These are phyloP conservation scores for Eupithecia tripunctaria DNA, from an alignment of 2,888 invertebrate genomes.

Conservation along the genomic window DNA sequence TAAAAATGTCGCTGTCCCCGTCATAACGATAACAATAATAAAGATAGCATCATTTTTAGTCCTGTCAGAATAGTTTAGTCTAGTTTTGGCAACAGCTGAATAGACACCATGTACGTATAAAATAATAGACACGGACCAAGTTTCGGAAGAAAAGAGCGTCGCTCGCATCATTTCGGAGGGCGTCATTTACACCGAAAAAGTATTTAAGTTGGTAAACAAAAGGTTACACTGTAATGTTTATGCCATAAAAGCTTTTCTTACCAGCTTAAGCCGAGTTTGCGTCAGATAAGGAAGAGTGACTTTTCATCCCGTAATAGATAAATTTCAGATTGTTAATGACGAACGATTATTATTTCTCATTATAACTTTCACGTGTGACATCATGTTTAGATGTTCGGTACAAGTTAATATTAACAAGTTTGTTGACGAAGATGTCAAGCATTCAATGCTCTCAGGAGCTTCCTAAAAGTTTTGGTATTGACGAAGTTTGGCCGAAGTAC, in stretches of 20 bases:
- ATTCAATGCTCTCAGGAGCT: slow-evolving; percentile 42
- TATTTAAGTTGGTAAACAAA: not conserved
- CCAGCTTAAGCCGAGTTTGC: not conserved
- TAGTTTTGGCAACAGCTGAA: too few species aligned
- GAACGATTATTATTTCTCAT: slow-evolving; percentile 9
- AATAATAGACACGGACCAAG: not conserved
- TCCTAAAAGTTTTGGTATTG: slow-evolving; percentile 41
- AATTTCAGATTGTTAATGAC: not conserved
- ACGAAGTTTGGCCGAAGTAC: slow-evolving; percentile 42
- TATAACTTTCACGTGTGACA: slow-evolving; percentile 9
- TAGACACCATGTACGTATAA: too few species aligned
- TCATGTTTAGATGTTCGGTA: slow-evolving; percentile 27
- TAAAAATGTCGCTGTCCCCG: too few species aligned
- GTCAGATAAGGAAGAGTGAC: not conserved
- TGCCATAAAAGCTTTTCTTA: not conserved
- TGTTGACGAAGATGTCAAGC: slow-evolving; percentile 44
- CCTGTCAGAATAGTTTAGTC: too few species aligned
- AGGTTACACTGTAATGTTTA: not conserved
- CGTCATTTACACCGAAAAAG: not conserved
- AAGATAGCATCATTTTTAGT: too few species aligned
- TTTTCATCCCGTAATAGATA: not conserved
- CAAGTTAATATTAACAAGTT: slow-evolving; percentile 51
- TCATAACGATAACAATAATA: too few species aligned
- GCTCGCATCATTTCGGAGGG: not conserved
- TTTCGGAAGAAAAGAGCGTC: not conserved